A percentile compares a stretch with the other conserved stretches of the same genome.
Conservation (phyloP, 2,888 invertebrate species). For the Criorhina ranunculi region DNA sequence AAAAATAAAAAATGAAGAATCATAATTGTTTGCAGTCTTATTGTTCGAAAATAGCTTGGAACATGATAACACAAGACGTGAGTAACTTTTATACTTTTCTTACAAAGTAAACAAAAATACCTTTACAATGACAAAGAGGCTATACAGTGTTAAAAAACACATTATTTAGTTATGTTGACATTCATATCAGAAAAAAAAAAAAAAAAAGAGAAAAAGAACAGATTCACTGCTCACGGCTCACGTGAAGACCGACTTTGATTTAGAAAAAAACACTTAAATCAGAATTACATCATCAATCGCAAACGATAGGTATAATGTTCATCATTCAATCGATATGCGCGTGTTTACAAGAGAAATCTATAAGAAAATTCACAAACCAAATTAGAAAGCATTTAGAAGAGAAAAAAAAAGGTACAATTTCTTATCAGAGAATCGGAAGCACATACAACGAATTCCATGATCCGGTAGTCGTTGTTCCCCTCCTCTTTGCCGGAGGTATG, state of each 20-base stretch:
- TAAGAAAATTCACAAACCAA: conserved; percentile 9
- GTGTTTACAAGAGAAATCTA: conserved; percentile 31
- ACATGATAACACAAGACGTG: conserved; percentile 59
- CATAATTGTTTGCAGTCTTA: conserved; percentile 40
- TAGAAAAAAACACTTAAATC: neutral
- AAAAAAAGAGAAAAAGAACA: conserved; percentile 23
- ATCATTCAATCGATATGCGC: conserved; percentile 12
- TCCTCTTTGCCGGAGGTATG: neutral
- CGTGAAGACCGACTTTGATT: conserved; percentile 38
- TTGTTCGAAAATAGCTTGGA: conserved; percentile 55
- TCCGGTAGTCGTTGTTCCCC: neutral
- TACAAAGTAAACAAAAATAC: conserved; percentile 61
- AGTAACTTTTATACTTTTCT: conserved; percentile 19
- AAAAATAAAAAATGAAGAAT: neutral
- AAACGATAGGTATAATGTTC: conserved; percentile 32
- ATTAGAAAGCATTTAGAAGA: conserved; percentile 22
- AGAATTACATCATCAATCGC: conserved; percentile 69
- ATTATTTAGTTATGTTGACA: conserved; percentile 23
- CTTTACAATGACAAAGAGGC: conserved; percentile 24
- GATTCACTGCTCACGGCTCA: conserved; percentile 50
- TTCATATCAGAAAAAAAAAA: neutral
- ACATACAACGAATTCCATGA: conserved; percentile 25
- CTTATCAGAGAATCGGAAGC: conserved; percentile 49
- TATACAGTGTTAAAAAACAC: conserved; percentile 1
- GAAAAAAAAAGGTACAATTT: conserved; percentile 36